A percentile compares a stretch with the other conserved stretches of the same genome.
Evolutionary conservation across 2,797 vertebrate genomes (phyloP).

Genomic region (Picus viridis): DNA sequence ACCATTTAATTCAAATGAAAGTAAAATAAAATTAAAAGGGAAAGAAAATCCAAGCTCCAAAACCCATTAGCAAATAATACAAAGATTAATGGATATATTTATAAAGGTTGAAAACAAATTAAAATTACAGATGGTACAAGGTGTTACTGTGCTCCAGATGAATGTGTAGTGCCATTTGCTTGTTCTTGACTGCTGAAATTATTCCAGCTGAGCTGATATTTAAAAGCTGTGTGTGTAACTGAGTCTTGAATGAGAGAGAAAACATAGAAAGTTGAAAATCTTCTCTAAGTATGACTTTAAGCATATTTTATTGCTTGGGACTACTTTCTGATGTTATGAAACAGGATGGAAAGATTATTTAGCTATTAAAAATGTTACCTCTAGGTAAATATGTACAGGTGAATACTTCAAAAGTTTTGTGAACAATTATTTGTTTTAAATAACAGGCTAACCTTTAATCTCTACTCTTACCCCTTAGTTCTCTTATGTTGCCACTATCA

Average conservation of each 20-base stretch:
- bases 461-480: neutral
- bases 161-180: neutral
- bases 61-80: neutral
- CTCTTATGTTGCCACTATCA: neutral
- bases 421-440: neutral
- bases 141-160: neutral
- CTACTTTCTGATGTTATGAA: neutral
- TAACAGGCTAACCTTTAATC: neutral
- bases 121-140: neutral
- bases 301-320: neutral
- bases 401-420: neutral
- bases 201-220: neutral
- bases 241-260: neutral
- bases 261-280: neutral
- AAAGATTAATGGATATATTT: neutral
- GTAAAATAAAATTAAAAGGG: neutral
- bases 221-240: neutral
- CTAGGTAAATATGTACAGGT: neutral
- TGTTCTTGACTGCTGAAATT: neutral
- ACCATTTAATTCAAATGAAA: neutral
- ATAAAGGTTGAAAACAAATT: conserved; percentile 16
- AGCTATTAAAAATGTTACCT: neutral
- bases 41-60: neutral
- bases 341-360: neutral
- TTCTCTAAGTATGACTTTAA: neutral